phyloP scores from a whole-genome alignment of 1,140 invertebrate genomes.

The Tetramorium parvispinum region DNA sequence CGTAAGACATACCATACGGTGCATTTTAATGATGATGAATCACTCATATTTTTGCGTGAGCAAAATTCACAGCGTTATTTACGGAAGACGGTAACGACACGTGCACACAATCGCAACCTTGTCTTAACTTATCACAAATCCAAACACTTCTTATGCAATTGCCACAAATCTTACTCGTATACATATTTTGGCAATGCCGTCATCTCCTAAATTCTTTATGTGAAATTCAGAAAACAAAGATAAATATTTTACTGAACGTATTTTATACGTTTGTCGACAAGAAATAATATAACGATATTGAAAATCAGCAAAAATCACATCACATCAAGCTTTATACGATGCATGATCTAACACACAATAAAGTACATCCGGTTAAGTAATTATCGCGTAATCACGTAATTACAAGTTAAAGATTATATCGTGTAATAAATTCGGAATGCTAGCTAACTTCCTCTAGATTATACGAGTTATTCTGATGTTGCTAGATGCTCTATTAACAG shows the following conservation, averaged over 20 bases:
- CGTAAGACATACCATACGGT: not conserved
- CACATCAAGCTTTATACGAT: not conserved
- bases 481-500: not conserved
- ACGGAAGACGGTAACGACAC: not conserved
- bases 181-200: not conserved
- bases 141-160: constrained; percentile 23
- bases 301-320: not conserved
- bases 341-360: not conserved
- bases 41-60: not conserved
- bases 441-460: not conserved
- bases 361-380: not conserved
- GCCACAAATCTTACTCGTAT: constrained; percentile 20
- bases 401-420: constrained; percentile 5
- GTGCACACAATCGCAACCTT: not conserved
- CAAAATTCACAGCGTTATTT: not conserved
- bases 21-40: constrained; percentile 7
- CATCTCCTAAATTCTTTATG: not conserved
- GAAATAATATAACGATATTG: not conserved
- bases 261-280: not conserved
- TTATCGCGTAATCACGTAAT: not conserved
- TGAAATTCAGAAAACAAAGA: not conserved
- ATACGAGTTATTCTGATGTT: not conserved
- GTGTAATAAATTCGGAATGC: not conserved
- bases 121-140: constrained; percentile 1
- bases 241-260: not conserved